Evolutionary conservation across 30 jellyfish, hydroid and myxozoan genomes (phyloP).

Genomic region (Aurelia aurita): DNA sequence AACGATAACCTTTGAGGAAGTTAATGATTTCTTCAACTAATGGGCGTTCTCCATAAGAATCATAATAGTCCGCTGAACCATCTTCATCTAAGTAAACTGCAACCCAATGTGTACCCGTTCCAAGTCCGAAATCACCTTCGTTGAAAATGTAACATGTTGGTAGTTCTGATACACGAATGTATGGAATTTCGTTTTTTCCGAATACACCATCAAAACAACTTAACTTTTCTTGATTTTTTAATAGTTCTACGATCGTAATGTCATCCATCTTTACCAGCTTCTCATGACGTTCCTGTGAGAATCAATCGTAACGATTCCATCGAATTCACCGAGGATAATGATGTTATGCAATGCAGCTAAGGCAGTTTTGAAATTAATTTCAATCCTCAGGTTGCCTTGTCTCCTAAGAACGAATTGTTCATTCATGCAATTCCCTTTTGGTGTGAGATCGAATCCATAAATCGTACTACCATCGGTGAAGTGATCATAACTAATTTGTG

Average conservation of each 20-base stretch:
- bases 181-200: conserved; percentile 1
- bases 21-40: neutral
- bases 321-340: conserved; percentile 10
- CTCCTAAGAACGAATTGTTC: neutral
- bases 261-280: conserved; percentile 30
- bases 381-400: neutral
- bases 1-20: neutral
- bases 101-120: neutral
- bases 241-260: neutral
- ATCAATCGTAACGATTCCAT: neutral
- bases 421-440: too few relatives aligned
- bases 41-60: neutral
- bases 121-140: neutral
- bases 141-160: neutral
- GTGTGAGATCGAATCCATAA: conserved; percentile 29
- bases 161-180: neutral
- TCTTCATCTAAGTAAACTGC: neutral
- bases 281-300: neutral
- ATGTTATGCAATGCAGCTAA: neutral
- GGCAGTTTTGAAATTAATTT: neutral
- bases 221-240: neutral
- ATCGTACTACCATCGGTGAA: conserved; percentile 25
- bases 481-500: neutral
- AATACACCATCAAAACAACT: conserved; percentile 2
- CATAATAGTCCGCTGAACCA: neutral